Evolutionary conservation across 2,888 invertebrate genomes (phyloP).

Genomic region (Oasisia sp.): DNA sequence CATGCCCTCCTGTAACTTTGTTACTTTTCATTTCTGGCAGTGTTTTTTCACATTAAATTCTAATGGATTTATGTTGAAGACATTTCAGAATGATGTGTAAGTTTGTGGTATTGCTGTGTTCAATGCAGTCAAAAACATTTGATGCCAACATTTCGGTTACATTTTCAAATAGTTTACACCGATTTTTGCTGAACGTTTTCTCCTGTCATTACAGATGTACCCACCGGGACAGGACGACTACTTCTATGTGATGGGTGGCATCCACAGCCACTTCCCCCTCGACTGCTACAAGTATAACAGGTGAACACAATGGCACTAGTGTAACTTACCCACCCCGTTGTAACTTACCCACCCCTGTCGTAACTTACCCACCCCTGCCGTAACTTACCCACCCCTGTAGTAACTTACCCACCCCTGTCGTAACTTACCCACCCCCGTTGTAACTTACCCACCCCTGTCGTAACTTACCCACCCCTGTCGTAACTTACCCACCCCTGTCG

Average conservation of each 20-base stretch:
- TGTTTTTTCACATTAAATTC: background rate
- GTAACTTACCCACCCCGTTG: background rate
- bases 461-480: too few species aligned
- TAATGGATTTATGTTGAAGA: background rate
- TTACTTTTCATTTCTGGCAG: background rate
- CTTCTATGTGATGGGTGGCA: conserved; percentile 47
- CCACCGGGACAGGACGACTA: conserved; percentile 63
- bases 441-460: too few species aligned
- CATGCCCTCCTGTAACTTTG: background rate
- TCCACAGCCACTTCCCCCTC: conserved; percentile 61
- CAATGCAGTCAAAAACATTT: too few species aligned
- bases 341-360: background rate
- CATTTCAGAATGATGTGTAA: background rate
- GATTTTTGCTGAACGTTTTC: background rate
- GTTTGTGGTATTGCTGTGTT: background rate
- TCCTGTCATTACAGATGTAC: conserved; percentile 47
- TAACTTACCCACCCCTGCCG: too few species aligned
- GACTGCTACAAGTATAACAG: conserved; percentile 63
- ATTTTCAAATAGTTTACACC: background rate
- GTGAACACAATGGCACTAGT: conserved; percentile 39
- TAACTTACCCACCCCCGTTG: too few species aligned
- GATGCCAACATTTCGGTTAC: too few species aligned
- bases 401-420: too few species aligned
- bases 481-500: too few species aligned
- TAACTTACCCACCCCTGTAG: too few species aligned